Percentiles rank a stretch among this genome's conserved stretches.
phyloP scores from a whole-genome alignment of 2,113 vertebrate genomes.

The Entelurus aequoreus region DNA sequence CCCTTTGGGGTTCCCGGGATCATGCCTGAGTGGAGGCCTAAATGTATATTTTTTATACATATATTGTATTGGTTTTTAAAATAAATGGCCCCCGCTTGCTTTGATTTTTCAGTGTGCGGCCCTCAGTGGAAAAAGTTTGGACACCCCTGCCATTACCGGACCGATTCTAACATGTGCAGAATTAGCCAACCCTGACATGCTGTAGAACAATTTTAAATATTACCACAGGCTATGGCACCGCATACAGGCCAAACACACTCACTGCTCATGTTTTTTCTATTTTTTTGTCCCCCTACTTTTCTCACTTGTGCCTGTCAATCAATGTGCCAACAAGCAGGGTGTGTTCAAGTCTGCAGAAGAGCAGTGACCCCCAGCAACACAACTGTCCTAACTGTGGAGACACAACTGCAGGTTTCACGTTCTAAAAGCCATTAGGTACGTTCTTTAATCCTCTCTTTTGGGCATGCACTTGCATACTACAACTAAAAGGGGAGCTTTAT shows the following conservation, averaged over 20 bases:
- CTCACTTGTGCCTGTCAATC: slow-evolving; percentile 71
- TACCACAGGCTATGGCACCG: not conserved
- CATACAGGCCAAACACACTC: not conserved
- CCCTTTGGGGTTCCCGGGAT: too few relatives aligned
- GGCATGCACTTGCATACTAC: not conserved
- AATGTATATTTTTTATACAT: too few relatives aligned
- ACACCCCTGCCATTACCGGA: too few relatives aligned
- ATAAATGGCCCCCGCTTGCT: too few relatives aligned
- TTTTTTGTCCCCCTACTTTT: slow-evolving; percentile 25
- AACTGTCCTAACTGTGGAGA: slow-evolving; percentile 1
- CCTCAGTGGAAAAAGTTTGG: too few relatives aligned
- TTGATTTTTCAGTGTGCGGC: too few relatives aligned
- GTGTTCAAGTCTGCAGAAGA: slow-evolving; percentile 11
- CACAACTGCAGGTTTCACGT: not conserved
- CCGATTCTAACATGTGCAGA: too few relatives aligned
- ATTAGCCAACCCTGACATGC: too few relatives aligned
- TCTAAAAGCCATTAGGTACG: slow-evolving; percentile 40
- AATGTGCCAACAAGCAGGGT: slow-evolving; percentile 28
- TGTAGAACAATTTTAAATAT: not conserved
- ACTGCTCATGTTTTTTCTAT: slow-evolving; percentile 14
- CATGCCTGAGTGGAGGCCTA: too few relatives aligned
- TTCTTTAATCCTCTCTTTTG: not conserved
- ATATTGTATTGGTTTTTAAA: too few relatives aligned
- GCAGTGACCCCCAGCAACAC: slow-evolving; percentile 11
- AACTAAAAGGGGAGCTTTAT: slow-evolving; percentile 4